Evolutionary conservation across 2,113 vertebrate species (phyloP), one percentile per base, ranked within the genome.

Genomic region (Caranx melampygus): DNA sequence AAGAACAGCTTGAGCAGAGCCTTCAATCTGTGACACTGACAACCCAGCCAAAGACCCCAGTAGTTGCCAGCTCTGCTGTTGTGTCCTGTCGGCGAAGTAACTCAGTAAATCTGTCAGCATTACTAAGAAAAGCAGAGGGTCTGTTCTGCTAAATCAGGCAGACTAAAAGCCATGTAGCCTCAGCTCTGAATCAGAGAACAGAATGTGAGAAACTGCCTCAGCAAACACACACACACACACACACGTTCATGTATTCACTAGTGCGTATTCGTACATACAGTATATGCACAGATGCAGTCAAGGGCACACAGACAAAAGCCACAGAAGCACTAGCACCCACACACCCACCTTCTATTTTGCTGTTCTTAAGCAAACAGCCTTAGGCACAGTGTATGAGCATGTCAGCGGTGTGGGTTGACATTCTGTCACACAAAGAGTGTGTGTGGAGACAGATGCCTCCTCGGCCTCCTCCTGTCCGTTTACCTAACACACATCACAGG

Each of bases 31-130:
- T 80, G 82, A 76, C 2, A 78, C 75, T 68, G 84, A 89, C 85
- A 83, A 40, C 59, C 70, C n/a, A 82, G 85, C 85, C 91, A 91
- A 91, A 87, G 74, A 86, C 78, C 82, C 68, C 66, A 54, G 49
- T 54, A 52, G 78, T 51, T 89, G 83, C 88, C 83, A 88, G 68
- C 58, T 67, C 70, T 71, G 87, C 75, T 81, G 83, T 78, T 72
- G 84, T 84, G 79, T 79, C 82, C 90, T 73, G 61, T 83, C 82
- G 76, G 67, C 61, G 78, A 84, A 85, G 71, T 82, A 88, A 85
- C 67, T 89, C 83, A 49, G 79, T 91, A 90, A 93, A 91, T 92
- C 88, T 93, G 88, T 88, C 83, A 82, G 86, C 62, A 57, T 82
- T 77, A 72, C 87, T 81, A 74, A 88, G 82, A 87, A 88, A 91